Evolutionary conservation across 2,797 vertebrate genomes (phyloP).

Genomic region (Spea hammondii): DNA sequence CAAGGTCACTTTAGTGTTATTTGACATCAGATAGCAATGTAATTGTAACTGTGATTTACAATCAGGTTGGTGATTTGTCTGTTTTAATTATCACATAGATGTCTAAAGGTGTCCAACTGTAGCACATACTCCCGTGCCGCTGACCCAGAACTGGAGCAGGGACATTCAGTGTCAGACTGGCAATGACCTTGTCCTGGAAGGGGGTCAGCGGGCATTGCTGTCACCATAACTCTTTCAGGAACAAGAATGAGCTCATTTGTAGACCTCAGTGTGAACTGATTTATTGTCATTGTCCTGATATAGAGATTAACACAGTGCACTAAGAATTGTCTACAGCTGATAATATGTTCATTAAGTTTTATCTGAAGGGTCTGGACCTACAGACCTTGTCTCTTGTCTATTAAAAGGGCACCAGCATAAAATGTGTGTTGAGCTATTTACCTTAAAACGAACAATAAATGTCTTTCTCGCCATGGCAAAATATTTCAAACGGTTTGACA

Average conservation of each 20-base stretch:
- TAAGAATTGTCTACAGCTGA: neutral
- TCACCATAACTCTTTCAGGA: conserved; percentile 13
- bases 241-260: neutral
- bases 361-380: too few relatives aligned
- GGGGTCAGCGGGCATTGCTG: neutral
- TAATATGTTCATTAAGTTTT: too few relatives aligned
- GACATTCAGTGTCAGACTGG: neutral
- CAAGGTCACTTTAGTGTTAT: neutral
- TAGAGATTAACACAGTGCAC: neutral
- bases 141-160: conserved; percentile 29
- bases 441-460: too few relatives aligned
- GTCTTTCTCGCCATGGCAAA: too few relatives aligned
- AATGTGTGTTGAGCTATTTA: too few relatives aligned
- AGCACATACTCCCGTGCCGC: conserved; percentile 3
- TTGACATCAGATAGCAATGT: too few relatives aligned
- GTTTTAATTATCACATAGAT: conserved; percentile 18
- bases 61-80: neutral
- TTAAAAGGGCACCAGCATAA: too few relatives aligned
- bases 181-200: conserved; percentile 17
- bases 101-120: neutral
- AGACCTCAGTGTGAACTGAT: neutral
- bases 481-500: too few relatives aligned
- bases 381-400: too few relatives aligned
- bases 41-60: neutral
- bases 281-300: conserved; percentile 5